Percentiles rank a stretch among this genome's conserved stretches.
These are phyloP conservation scores for Drosophila cardini DNA, from an alignment of 1,140 invertebrate species.

Conservation along the genomic window DNA sequence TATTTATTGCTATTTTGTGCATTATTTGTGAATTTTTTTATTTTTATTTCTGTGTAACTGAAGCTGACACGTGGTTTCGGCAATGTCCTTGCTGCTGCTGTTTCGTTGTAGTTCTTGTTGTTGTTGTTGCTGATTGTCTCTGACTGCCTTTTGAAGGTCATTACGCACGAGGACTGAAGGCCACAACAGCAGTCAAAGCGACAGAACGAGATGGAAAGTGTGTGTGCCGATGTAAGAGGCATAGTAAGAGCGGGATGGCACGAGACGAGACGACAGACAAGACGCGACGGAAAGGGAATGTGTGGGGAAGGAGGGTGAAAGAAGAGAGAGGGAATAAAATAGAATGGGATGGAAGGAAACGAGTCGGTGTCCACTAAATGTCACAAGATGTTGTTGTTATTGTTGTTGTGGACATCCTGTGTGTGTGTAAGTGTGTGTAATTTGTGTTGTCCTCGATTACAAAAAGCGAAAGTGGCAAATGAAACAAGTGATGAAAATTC, in stretches of 20 bases:
- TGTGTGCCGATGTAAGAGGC: neutral
- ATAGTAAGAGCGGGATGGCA: too few relatives aligned
- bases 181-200: constrained; percentile 15
- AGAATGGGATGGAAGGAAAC: neutral
- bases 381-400: constrained; percentile 30
- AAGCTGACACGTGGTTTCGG: constrained; percentile 50
- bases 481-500: constrained; percentile 2
- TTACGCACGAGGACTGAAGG: constrained; percentile 63
- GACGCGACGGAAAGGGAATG: neutral
- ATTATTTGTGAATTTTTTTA: neutral
- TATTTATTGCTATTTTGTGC: constrained; percentile 2
- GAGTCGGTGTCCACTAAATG: constrained; percentile 31
- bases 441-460: constrained; percentile 3
- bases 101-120: constrained; percentile 45
- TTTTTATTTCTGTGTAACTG: constrained; percentile 19
- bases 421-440: constrained; percentile 4
- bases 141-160: constrained; percentile 74
- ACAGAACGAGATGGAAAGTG: constrained; percentile 2
- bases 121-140: constrained; percentile 42
- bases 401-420: constrained; percentile 16
- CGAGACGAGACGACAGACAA: neutral
- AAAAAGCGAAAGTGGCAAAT: constrained; percentile 30
- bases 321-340: neutral
- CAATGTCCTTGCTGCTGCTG: constrained; percentile 56
- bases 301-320: neutral